phyloP scores from a whole-genome alignment of 2,113 vertebrate species.

The Monarcha castaneiventris region DNA sequence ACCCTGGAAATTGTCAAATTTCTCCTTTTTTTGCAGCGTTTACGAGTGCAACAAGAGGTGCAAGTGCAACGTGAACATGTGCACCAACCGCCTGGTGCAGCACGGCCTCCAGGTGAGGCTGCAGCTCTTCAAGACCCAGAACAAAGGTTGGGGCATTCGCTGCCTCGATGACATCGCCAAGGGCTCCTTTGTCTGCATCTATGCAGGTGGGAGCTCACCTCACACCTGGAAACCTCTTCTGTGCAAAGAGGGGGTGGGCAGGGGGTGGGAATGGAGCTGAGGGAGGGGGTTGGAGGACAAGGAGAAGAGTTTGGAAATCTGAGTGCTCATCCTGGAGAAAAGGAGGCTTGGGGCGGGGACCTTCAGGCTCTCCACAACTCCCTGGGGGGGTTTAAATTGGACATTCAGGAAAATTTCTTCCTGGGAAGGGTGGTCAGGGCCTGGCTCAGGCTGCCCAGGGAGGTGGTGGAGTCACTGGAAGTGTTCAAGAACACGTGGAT shows the following conservation, averaged over 20 bases:
- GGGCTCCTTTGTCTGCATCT: constrained; percentile 97
- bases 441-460: not conserved
- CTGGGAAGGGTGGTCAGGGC: not conserved
- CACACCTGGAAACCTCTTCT: fast-evolving
- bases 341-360: fast-evolving
- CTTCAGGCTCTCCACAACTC: fast-evolving
- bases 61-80: constrained; percentile 87
- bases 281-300: not conserved
- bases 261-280: not conserved
- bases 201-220: constrained; percentile 80
- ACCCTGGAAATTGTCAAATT: not conserved
- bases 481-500: fast-evolving
- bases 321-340: not conserved
- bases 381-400: not conserved
- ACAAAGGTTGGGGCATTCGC: constrained; percentile 98
- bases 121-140: constrained; percentile 98
- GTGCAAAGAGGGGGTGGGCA: not conserved
- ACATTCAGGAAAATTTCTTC: not conserved
- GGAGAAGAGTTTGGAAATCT: not conserved
- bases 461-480: too few species aligned
- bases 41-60: constrained; percentile 97
- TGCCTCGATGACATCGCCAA: constrained; percentile 96
- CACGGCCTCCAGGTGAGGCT: constrained; percentile 94
- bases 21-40: constrained; percentile 71
- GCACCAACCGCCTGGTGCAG: constrained; percentile 93